Percentiles rank a stretch among this genome's conserved stretches.
Evolutionary conservation across 2,888 invertebrate genomes (phyloP).

Genomic region (Aricia artaxerxes): DNA sequence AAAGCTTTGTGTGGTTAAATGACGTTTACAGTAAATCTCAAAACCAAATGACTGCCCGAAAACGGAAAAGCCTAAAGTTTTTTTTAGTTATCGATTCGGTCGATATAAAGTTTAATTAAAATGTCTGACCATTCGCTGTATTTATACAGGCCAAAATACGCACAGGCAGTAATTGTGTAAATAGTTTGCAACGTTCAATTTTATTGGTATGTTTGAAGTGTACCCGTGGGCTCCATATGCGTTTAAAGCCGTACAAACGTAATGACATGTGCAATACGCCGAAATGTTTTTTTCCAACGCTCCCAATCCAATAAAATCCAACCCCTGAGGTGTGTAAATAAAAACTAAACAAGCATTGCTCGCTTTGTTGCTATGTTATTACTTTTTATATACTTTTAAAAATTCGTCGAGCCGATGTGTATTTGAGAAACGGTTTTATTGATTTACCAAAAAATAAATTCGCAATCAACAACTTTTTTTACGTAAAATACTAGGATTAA

Average conservation of each 20-base stretch:
- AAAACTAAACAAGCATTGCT: neutral
- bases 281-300: slow-evolving; percentile 5
- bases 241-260: slow-evolving; percentile 9
- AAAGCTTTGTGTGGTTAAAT: too few relatives aligned
- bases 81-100: neutral
- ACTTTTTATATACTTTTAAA: neutral
- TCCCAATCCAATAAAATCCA: slow-evolving; percentile 2
- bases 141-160: slow-evolving; percentile 10
- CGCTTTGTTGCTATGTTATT: neutral
- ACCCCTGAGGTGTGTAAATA: slow-evolving; percentile 17
- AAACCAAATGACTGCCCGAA: too few relatives aligned
- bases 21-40: too few relatives aligned
- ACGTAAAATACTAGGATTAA: neutral
- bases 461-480: too few relatives aligned
- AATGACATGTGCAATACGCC: neutral
- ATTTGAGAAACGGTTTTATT: neutral
- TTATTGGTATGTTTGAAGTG: slow-evolving; percentile 16
- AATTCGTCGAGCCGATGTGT: neutral
- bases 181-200: slow-evolving; percentile 9
- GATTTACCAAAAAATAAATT: too few relatives aligned
- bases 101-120: slow-evolving; percentile 1
- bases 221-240: neutral
- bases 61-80: too few relatives aligned
- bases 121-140: neutral
- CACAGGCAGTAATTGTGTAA: slow-evolving; percentile 14